Evolutionary conservation across 2,888 invertebrate genomes (phyloP).

Genomic region (Hylaea fasciaria): DNA sequence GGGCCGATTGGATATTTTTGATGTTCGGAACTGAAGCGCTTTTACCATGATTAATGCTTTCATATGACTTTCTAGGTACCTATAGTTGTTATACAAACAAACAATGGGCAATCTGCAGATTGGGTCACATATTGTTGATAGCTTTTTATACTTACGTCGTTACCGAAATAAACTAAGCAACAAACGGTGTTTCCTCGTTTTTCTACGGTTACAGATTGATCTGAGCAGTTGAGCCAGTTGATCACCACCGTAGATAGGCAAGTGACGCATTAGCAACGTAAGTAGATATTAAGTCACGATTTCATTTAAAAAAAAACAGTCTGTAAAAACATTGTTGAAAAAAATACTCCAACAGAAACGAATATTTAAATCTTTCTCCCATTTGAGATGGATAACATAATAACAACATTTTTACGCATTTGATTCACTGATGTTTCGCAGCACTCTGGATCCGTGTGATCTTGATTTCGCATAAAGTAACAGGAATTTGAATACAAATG

Average conservation of each 20-base stretch:
- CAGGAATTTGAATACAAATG: slow-evolving; percentile 47
- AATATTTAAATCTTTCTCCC: slow-evolving; percentile 4
- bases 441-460: slow-evolving; percentile 17
- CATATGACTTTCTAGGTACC: slow-evolving; percentile 12
- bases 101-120: slow-evolving; percentile 2
- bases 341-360: neutral
- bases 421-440: slow-evolving; percentile 20
- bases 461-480: slow-evolving; percentile 41
- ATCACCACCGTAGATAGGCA: too few species aligned
- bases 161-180: neutral
- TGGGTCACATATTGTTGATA: neutral
- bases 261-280: too few species aligned
- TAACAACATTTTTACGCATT: slow-evolving; percentile 15
- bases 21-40: slow-evolving; percentile 39
- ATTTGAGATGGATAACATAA: neutral
- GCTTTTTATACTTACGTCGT: neutral
- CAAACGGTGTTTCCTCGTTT: neutral
- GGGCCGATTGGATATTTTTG: slow-evolving; percentile 45
- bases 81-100: slow-evolving; percentile 12
- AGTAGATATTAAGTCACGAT: too few species aligned
- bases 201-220: neutral
- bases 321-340: too few species aligned
- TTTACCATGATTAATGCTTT: slow-evolving; percentile 52
- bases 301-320: too few species aligned
- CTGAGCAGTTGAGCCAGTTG: neutral